A percentile compares a stretch with the other conserved stretches of the same genome.
These are phyloP conservation scores for Druceiella hillmani DNA, from an alignment of 2,888 invertebrate genomes.

Conservation along the genomic window DNA sequence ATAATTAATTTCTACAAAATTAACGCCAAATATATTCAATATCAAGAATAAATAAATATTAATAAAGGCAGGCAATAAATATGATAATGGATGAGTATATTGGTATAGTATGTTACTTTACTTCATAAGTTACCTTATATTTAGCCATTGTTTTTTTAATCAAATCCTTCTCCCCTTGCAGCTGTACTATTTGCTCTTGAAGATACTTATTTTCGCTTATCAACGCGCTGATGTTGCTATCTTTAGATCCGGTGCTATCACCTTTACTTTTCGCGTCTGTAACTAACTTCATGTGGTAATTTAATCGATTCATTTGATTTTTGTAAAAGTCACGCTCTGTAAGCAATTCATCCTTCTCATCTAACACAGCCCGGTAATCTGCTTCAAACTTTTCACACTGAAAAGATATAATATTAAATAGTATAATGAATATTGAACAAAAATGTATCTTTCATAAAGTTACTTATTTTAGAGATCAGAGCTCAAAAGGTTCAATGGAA, in stretches of 20 bases:
- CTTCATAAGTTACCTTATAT: constrained; percentile 58
- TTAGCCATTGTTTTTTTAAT: constrained; percentile 66
- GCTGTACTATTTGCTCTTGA: constrained; percentile 72
- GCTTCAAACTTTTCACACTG: constrained; percentile 68
- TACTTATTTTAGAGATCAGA: too few species aligned
- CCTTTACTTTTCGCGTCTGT: constrained; percentile 27
- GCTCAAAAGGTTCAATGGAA: too few species aligned
- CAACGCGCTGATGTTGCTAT: constrained; percentile 67
- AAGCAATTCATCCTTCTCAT: constrained; percentile 80
- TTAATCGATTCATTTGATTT: constrained; percentile 75
- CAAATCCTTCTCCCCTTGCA: constrained; percentile 73
- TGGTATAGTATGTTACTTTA: too few species aligned
- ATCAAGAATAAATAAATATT: too few species aligned
- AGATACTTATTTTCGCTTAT: constrained; percentile 80
- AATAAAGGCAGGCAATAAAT: too few species aligned
- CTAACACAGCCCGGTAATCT: constrained; percentile 71
- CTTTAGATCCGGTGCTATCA: constrained; percentile 33
- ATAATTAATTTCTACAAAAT: too few species aligned
- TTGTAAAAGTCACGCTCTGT: constrained; percentile 79
- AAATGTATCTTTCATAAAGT: too few species aligned
- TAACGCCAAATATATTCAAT: too few species aligned
- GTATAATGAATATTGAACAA: too few species aligned
- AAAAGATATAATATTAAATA: constrained; percentile 16
- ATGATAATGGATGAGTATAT: too few species aligned
- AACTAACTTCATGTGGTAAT: constrained; percentile 70